Conservation (phyloP, 2,797 vertebrate genomes). For the Pachyuromys duprasi region DNA sequence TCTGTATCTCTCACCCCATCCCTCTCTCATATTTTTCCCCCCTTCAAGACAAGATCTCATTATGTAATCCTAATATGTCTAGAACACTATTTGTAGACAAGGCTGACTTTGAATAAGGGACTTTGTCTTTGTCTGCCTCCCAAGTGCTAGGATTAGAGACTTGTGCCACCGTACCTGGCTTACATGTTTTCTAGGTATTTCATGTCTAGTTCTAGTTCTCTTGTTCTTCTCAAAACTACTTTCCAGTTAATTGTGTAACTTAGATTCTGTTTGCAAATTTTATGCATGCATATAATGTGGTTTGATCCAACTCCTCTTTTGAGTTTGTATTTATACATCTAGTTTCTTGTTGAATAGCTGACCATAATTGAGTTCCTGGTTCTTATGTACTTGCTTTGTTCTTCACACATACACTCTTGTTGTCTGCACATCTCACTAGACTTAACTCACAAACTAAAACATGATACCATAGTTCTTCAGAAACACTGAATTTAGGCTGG, state of each 20-base stretch:
- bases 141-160: not conserved
- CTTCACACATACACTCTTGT: not conserved
- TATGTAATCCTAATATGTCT: not conserved
- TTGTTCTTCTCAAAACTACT: not conserved
- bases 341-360: constrained; percentile 35
- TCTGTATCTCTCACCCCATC: not conserved
- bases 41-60: not conserved
- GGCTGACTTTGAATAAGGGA: not conserved
- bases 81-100: not conserved
- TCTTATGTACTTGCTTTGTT: not conserved
- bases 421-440: not conserved
- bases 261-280: not conserved
- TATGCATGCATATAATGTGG: not conserved
- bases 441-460: not conserved
- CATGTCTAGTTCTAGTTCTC: not conserved
- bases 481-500: not conserved
- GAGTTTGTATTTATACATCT: not conserved
- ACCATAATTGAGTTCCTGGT: not conserved
- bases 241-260: not conserved
- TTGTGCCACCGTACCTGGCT: not conserved
- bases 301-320: not conserved
- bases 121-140: not conserved
- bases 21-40: not conserved
- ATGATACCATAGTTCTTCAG: not conserved
- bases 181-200: not conserved